Base-by-base conservation (phyloP, 2,113 vertebrate species). In the Rhea americana region DNA sequence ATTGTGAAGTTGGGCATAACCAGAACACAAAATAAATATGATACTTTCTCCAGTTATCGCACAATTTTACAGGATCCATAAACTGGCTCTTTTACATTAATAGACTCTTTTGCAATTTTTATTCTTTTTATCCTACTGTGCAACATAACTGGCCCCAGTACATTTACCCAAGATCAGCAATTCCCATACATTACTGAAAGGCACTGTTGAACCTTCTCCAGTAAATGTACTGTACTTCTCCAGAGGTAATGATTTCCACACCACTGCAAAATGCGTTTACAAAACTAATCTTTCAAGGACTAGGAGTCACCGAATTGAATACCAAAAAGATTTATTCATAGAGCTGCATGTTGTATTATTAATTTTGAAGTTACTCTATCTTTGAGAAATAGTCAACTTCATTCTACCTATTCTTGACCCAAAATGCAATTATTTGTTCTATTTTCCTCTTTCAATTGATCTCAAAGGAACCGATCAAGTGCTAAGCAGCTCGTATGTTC, bases 201-300 rank as follows among this genome's bases (percentile, higher is more conserved):
- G 48, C 66, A 37, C 68, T 35, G n/a, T 5, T 56, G 90, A 80
- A 48, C 77, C 80, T 88, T 56, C 84, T 91, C 65, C 59, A 19
- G 72, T 43, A 55, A 56, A 83, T 3, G 55, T 20, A 15, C 80
- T 84, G 8, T 13, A 25, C 70, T 71, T 82, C 85, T 66, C 78
- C 62, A 66, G 62, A 88, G 82, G 81, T 4, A 80, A 94, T 87
- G 47, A 48, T 82, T 93, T 79, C 89, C 87, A 94, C 89, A 25
- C 21, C 13, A 3, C n/a, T 84, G 90, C 96, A 87, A 85, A 95
- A 30, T 3, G 24, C 51, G 5, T 30, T 77, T 26, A 82, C 93
- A 73, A 91, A 95, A 86, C 66, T 63, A 30, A 77, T 62, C 95
- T 91, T 81, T 85, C 61, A 77, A 58, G 92, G 66, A 81, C 35